Conservation (phyloP, 1,140 invertebrate genomes). For the Magallana gigas region DNA sequence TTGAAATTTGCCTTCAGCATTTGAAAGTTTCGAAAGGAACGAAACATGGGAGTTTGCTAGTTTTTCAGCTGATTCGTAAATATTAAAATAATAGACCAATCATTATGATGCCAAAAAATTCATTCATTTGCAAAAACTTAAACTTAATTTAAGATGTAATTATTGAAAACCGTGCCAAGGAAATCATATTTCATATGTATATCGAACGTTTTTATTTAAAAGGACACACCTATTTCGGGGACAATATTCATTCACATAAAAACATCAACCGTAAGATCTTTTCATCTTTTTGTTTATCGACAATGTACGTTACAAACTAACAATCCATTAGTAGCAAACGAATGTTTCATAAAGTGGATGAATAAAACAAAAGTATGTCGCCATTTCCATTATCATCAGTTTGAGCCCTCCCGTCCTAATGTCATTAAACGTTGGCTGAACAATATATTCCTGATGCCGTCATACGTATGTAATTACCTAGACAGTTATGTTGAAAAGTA, state of each 20-base stretch:
- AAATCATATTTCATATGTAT: neutral
- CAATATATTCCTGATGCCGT: neutral
- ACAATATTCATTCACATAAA: slow-evolving; percentile 1
- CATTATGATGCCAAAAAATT: neutral
- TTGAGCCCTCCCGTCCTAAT: neutral
- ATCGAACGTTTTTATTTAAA: no score
- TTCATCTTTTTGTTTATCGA: slow-evolving; percentile 23
- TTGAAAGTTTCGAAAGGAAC: no score
- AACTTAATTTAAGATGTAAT: no score
- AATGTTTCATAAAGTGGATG: neutral
- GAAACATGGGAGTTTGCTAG: no score
- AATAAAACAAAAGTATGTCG: neutral
- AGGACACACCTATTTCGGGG: neutral
- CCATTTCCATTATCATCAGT: neutral
- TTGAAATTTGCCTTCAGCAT: no score
- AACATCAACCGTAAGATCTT: slow-evolving; percentile 23
- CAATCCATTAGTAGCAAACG: slow-evolving; percentile 23
- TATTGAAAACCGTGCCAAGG: neutral
- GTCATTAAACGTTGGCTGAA: neutral
- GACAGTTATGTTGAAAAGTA: neutral
- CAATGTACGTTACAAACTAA: slow-evolving; percentile 5
- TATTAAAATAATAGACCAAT: neutral
- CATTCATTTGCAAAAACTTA: no score
- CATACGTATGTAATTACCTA: neutral
- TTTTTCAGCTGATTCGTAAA: no score